These are phyloP conservation scores for Coranthus polyacanthus DNA, from an alignment of 2,797 vertebrate species.

Conservation along the genomic window DNA sequence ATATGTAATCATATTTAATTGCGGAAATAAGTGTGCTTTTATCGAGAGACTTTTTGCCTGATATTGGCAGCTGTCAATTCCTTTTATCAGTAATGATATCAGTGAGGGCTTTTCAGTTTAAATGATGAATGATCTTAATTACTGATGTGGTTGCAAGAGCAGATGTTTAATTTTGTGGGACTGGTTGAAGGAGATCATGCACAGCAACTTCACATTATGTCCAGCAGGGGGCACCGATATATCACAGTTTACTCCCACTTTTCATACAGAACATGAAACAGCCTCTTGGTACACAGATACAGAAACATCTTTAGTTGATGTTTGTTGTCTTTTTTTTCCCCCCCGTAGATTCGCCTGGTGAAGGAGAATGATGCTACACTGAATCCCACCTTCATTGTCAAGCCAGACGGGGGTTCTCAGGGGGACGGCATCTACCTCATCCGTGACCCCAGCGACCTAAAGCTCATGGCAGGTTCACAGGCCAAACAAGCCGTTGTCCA, in stretches of 20 bases:
- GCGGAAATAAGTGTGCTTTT: not conserved
- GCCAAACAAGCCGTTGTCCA: constrained; percentile 93
- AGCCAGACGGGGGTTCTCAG: constrained; percentile 96
- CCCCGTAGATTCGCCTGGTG: constrained; percentile 87
- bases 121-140: not conserved
- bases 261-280: not conserved
- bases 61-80: not conserved
- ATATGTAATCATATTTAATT: not conserved
- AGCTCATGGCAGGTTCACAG: constrained; percentile 84
- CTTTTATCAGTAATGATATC: not conserved
- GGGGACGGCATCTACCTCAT: constrained; percentile 99
- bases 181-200: not conserved
- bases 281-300: too few relatives aligned
- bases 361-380: constrained; percentile 88
- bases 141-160: not conserved
- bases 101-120: not conserved
- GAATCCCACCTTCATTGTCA: constrained; percentile 96
- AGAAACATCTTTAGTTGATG: not conserved
- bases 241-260: not conserved
- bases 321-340: not conserved
- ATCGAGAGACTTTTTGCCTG: not conserved
- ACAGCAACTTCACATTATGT: not conserved
- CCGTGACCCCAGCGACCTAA: constrained; percentile 91
- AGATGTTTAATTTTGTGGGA: not conserved
- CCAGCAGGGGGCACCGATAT: constrained; percentile 66